phyloP scores from a whole-genome alignment of 1,140 invertebrate genomes.

The Apis florea region DNA sequence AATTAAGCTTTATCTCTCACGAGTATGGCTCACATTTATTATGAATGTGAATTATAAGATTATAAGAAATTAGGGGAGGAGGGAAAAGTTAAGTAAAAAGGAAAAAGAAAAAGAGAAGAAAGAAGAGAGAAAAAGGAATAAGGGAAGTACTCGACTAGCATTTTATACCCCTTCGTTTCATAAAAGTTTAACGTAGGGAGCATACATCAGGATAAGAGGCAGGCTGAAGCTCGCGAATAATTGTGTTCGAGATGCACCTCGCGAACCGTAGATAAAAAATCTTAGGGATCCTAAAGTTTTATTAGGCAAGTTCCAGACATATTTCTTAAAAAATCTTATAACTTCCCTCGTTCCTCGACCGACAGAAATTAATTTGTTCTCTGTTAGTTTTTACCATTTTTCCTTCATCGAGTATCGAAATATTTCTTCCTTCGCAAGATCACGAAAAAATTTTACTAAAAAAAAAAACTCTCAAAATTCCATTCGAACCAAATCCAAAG shows the following conservation, averaged over 20 bases:
- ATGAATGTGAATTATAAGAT: too few species aligned
- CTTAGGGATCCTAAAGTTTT: conserved; percentile 41
- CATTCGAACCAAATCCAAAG: too few species aligned
- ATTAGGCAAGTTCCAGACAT: conserved; percentile 52
- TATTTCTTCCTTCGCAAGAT: too few species aligned
- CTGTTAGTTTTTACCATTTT: neutral
- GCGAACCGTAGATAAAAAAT: conserved; percentile 59
- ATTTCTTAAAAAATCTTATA: neutral
- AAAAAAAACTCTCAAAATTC: too few species aligned
- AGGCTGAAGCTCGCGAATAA: conserved; percentile 55
- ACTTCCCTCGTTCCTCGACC: neutral
- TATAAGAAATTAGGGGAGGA: too few species aligned
- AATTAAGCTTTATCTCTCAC: too few species aligned
- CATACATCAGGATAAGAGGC: conserved; percentile 56
- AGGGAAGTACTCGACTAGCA: conserved; percentile 1
- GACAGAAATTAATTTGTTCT: neutral
- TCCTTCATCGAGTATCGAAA: too few species aligned
- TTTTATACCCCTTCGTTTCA: neutral
- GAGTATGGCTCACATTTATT: too few species aligned
- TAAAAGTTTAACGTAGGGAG: conserved; percentile 40
- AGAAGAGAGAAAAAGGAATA: too few species aligned
- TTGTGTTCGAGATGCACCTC: conserved; percentile 51
- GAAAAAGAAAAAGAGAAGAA: too few species aligned
- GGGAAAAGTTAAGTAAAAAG: too few species aligned
- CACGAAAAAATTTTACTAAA: too few species aligned